These are phyloP conservation scores for Daktulosphaira vitifoliae DNA, from an alignment of 1,140 invertebrate genomes.

Conservation along the genomic window DNA sequence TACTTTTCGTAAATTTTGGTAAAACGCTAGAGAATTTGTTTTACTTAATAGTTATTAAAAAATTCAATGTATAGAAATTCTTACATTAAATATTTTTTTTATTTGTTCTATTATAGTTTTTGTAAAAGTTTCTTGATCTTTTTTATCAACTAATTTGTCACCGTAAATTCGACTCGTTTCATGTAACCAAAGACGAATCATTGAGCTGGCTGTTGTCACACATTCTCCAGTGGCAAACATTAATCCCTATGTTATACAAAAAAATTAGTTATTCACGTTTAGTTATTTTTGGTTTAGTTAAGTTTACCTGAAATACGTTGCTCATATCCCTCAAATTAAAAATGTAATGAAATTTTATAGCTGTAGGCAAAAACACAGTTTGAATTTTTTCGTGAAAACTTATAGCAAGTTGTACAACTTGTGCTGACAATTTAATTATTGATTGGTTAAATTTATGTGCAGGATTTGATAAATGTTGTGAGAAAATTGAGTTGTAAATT, in stretches of 20 bases:
- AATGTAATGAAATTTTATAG: conserved; percentile 89
- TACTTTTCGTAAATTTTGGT: no score
- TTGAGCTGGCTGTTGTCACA: conserved; percentile 56
- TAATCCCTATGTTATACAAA: conserved; percentile 56
- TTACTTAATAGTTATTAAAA: no score
- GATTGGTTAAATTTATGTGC: conserved; percentile 55
- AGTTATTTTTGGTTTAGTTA: no score
- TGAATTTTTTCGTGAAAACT: conserved; percentile 67
- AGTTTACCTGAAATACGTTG: conserved; percentile 71
- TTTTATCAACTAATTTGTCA: conserved; percentile 71
- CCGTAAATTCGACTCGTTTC: conserved; percentile 81
- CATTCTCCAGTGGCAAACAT: conserved; percentile 76
- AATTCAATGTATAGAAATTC: conserved; percentile 27
- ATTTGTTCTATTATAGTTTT: conserved; percentile 66
- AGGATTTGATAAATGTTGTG: conserved; percentile 63
- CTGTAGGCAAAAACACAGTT: conserved; percentile 75
- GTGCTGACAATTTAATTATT: conserved; percentile 52
- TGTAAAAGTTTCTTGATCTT: conserved; percentile 61
- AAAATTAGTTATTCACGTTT: neutral
- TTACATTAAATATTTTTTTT: conserved; percentile 75
- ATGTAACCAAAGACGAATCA: conserved; percentile 79
- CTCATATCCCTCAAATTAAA: conserved; percentile 89
- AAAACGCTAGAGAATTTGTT: no score
- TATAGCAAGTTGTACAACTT: conserved; percentile 63
- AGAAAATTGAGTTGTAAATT: conserved; percentile 75